Conservation (phyloP, 2,797 vertebrate species). For the Microhierax caerulescens region DNA sequence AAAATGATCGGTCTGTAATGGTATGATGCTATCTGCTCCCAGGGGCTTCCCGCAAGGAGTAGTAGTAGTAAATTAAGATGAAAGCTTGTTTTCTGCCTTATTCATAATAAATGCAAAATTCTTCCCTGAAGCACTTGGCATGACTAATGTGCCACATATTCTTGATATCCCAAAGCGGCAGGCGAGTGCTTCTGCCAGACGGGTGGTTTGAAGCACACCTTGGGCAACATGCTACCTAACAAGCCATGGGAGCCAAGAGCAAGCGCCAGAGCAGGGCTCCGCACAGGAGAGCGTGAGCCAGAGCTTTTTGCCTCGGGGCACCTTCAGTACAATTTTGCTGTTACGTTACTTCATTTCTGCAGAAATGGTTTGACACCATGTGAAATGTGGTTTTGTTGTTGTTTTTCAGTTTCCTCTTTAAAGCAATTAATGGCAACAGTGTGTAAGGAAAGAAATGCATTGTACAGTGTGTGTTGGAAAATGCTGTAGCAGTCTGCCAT, state of each 20-base stretch:
- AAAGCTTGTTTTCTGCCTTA: slow-evolving; percentile 35
- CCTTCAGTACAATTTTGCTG: neutral
- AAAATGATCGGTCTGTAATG: rapidly evolving
- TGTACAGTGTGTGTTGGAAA: rapidly evolving
- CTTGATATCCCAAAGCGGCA: neutral
- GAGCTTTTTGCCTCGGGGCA: neutral
- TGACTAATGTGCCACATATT: slow-evolving; percentile 27
- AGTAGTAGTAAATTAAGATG: neutral
- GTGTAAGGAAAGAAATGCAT: rapidly evolving
- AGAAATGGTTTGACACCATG: neutral
- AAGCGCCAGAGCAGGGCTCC: rapidly evolving
- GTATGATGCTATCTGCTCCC: neutral
- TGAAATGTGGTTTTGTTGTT: neutral
- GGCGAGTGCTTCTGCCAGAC: neutral
- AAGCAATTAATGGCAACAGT: neutral
- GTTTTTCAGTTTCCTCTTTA: neutral
- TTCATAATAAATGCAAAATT: slow-evolving; percentile 1
- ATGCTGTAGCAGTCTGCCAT: neutral
- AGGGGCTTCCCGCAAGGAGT: neutral
- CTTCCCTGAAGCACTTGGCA: neutral
- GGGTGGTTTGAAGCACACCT: neutral
- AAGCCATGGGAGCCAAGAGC: neutral
- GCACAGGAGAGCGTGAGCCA: rapidly evolving
- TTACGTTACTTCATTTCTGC: neutral
- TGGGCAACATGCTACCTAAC: neutral